Conservation (phyloP, 1,140 invertebrate genomes). For the Dinoponera quadriceps region DNA sequence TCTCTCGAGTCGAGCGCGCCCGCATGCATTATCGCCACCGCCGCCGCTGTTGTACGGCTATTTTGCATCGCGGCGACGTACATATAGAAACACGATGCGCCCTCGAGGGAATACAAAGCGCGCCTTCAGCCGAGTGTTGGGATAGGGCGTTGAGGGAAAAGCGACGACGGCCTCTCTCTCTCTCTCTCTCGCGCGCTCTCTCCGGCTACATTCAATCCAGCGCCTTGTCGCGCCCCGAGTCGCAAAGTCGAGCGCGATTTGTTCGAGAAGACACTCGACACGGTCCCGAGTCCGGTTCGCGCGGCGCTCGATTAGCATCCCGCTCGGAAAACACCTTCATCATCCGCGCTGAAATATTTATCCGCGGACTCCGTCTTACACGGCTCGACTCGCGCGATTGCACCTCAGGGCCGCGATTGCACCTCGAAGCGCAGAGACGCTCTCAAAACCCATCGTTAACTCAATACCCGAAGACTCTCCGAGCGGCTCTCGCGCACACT, state of each 20-base stretch:
- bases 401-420: not conserved
- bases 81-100: constrained; percentile 11
- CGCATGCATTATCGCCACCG: constrained; percentile 23
- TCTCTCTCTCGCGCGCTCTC: no score
- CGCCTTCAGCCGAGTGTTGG: not conserved
- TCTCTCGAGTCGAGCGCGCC: constrained; percentile 6
- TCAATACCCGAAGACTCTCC: not conserved
- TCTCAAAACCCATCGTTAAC: not conserved
- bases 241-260: constrained; percentile 1
- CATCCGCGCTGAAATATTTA: constrained; percentile 20
- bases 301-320: constrained; percentile 10
- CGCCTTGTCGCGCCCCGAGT: not conserved
- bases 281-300: not conserved
- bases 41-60: no score
- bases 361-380: not conserved
- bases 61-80: constrained; percentile 16
- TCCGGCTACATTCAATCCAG: no score
- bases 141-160: not conserved
- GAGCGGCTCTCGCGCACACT: not conserved
- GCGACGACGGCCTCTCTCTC: not conserved
- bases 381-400: not conserved
- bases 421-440: not conserved
- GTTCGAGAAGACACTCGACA: not conserved
- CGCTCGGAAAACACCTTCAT: not conserved
- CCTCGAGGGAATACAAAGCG: not conserved